Evolutionary conservation across 2,113 vertebrate species (phyloP).

Genomic region (Pantherophis guttatus): DNA sequence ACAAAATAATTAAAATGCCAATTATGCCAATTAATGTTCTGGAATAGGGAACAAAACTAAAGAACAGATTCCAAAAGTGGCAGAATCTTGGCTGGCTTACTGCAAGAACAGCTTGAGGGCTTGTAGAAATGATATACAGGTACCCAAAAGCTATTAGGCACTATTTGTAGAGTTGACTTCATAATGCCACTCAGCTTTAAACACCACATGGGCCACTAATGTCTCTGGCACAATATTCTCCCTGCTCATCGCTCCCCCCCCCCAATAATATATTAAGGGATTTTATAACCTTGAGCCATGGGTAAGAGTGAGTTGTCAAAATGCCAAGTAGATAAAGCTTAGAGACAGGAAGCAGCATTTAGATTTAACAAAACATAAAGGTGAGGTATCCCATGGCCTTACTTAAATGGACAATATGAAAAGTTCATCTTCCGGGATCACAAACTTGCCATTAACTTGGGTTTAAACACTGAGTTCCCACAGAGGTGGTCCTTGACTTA

Average conservation of each 20-base stretch:
- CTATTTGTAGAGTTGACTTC: constrained; percentile 27
- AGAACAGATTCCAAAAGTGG: constrained; percentile 22
- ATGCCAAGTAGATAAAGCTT: neutral
- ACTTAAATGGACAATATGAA: neutral
- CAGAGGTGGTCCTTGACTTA: too few species aligned
- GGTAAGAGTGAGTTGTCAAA: neutral
- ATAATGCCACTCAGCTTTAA: constrained; percentile 12
- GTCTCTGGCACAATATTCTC: neutral
- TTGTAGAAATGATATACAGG: constrained; percentile 22
- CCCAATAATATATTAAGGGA: neutral
- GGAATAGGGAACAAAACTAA: neutral
- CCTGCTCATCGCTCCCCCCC: neutral
- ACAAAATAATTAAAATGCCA: constrained; percentile 30
- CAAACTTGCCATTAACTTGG: neutral
- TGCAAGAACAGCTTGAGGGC: constrained; percentile 21
- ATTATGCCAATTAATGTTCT: constrained; percentile 7
- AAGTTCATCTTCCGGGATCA: neutral
- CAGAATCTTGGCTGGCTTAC: constrained; percentile 17
- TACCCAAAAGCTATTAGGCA: constrained; percentile 16
- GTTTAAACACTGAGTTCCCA: neutral
- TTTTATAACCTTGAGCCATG: neutral
- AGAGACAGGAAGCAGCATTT: neutral
- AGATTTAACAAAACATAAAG: neutral
- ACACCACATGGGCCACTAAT: constrained; percentile 14
- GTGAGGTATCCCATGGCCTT: neutral